Evolutionary conservation across 2,888 invertebrate genomes (phyloP), one percentile per base, ranked within the genome.

Genomic region (Tiliacea aurago): DNA sequence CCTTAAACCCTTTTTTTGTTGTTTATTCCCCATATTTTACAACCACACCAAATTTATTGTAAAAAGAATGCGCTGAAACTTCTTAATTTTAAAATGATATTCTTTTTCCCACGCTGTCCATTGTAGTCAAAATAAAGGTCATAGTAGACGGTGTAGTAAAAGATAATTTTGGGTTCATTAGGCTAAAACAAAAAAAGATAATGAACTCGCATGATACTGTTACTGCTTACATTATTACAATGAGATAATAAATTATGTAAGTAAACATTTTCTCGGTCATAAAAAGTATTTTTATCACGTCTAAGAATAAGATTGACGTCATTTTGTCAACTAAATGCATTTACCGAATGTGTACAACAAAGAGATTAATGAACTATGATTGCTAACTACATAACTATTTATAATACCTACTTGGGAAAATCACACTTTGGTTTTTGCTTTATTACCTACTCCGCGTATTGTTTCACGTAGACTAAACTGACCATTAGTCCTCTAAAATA

Each of bases 241-340:
- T 59, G 20, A 75, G 41, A 75, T 59, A 64, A 66, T 13, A 33
- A 56, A 61, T 77, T 43, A 62, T 43, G 37, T 62, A 77, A 51
- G n/a, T 20, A 53, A 49, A 37, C 13, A 53, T 58, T 28, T 15
- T 51, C 15, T 20, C 9, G 28, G 15, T 20, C 15, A 13, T 41
- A 23, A 56, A 75, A 51, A 58, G 18, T 59, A 33, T 58, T 62
- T 61, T 71, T 63, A 79, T 71, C 28, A 13, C 28, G 20, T 58
- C 41, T 15, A 47, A 64, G 45, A 74, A 64, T 62, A 51, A 5
- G 1, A 28, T n/a, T 59, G 81, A 64, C 33, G 49, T 61, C 33
- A 80, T n/a, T 20, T 61, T n/a, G 15, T 61, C 37, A 47, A 51
- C 15, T 0, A 37, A 41, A 56, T 53, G 1, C 10, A 47, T 79